Evolutionary conservation across 2,113 vertebrate genomes (phyloP).

Genomic region (Pogonocichla stellata): DNA sequence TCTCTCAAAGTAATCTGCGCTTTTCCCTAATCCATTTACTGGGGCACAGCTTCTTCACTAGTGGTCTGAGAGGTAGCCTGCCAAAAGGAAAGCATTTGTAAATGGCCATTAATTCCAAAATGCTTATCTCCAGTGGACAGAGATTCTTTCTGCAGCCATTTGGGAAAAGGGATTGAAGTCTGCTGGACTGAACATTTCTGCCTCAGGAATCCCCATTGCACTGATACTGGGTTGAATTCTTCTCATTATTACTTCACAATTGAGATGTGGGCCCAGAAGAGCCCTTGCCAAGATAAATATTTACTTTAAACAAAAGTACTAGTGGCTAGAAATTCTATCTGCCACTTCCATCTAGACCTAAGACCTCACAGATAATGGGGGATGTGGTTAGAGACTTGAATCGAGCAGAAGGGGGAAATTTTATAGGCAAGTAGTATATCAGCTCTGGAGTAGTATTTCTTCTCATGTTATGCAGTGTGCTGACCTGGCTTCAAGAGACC

Average conservation of each 20-base stretch:
- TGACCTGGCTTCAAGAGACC: neutral
- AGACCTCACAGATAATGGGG: neutral
- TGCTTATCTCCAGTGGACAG: slow-evolving; percentile 31
- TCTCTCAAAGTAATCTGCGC: neutral
- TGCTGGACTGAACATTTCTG: neutral
- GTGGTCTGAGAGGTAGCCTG: neutral
- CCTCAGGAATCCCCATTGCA: neutral
- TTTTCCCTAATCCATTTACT: slow-evolving; percentile 10
- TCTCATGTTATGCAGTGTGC: neutral
- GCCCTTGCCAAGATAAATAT: slow-evolving; percentile 26
- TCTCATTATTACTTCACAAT: slow-evolving; percentile 1
- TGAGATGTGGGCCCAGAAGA: neutral
- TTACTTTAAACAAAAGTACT: slow-evolving; percentile 6
- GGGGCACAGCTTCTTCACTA: neutral
- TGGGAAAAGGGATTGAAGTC: slow-evolving; percentile 25
- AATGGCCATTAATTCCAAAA: slow-evolving; percentile 43
- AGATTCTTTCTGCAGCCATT: slow-evolving; percentile 1
- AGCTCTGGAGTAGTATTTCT: neutral
- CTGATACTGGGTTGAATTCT: neutral
- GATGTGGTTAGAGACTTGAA: neutral
- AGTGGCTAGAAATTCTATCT: slow-evolving; percentile 2
- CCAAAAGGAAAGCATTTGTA: slow-evolving; percentile 23
- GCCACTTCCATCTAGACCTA: neutral
- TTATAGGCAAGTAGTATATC: neutral
- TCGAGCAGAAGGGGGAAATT: neutral